Evolutionary conservation across 1,140 invertebrate genomes (phyloP), one percentile per base, ranked within the genome.

Genomic region (Microplitis mediator): DNA sequence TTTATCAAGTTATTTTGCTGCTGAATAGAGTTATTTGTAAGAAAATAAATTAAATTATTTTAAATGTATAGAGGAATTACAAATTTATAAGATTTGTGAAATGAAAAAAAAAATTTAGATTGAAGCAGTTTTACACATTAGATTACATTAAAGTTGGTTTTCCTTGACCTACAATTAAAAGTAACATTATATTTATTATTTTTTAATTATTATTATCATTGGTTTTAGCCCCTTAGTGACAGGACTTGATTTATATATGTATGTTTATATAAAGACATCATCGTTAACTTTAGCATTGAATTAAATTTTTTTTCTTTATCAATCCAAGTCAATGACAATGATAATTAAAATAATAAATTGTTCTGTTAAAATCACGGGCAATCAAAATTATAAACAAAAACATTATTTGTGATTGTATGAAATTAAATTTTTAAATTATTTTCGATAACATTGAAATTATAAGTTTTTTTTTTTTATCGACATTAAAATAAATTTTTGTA

Each of bases 151-250:
- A 76, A 76, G 75, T 76, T 76, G 75, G 75, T 68, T 74, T 76
- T 65, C 75, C 75, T 74, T 76, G 75, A 76, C 75, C 75, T 68
- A 76, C 75, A 76, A 76, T 76, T 76, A 58, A 76, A 73, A 71
- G 66, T 71, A 71, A 69, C 62, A 64, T 58, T 69, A 45, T 61
- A 39, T 52, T 67, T 70, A 45, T 45, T 45, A 9, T 6, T 45
- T 45, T 4, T 39, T 35, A 70, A 74, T 74, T 31, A 74, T 45
- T 45, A 45, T 45, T 45, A 45, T 66, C 36, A 45, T 45, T 45
- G 8, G 6, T 45, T 9, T 66, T 31, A 54, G 16, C 60, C 52
- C 11, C 54, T 52, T 62, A 64, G 50, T 51, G 50, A 69, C 58
- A 50, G 9, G 9, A 58, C 16, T 56, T 35, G 4, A 45, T 45